These are phyloP conservation scores for Calidris pygmaea DNA, from an alignment of 2,113 vertebrate species.

Conservation along the genomic window DNA sequence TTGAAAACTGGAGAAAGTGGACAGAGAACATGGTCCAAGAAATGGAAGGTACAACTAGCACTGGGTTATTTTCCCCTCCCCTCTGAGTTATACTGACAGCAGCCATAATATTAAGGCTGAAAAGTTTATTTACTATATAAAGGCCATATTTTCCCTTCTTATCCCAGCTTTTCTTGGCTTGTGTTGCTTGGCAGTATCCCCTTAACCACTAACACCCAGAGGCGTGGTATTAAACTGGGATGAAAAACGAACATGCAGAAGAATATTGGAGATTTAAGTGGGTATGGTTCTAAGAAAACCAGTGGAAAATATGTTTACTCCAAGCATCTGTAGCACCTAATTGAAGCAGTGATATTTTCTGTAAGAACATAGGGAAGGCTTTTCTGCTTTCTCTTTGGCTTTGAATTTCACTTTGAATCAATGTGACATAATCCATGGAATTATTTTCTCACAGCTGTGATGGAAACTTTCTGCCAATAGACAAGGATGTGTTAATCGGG, in stretches of 20 bases:
- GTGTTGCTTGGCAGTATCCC: slow-evolving; percentile 52
- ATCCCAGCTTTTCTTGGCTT: slow-evolving; percentile 61
- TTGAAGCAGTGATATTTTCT: slow-evolving; percentile 22
- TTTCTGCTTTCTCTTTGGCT: slow-evolving; percentile 57
- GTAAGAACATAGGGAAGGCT: slow-evolving; percentile 24
- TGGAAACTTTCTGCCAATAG: slow-evolving; percentile 65
- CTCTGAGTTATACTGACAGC: slow-evolving; percentile 10
- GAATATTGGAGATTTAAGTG: slow-evolving; percentile 59
- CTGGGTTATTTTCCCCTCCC: background rate
- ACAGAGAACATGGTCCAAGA: background rate
- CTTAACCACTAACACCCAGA: slow-evolving; percentile 51
- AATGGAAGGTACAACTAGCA: slow-evolving; percentile 10
- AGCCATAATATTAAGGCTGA: background rate
- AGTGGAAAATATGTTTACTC: slow-evolving; percentile 50
- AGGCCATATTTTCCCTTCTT: slow-evolving; percentile 33
- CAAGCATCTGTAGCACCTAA: slow-evolving; percentile 44
- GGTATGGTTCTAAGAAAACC: slow-evolving; percentile 47
- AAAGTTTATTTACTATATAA: slow-evolving; percentile 48
- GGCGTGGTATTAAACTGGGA: slow-evolving; percentile 53
- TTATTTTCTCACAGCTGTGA: slow-evolving; percentile 51
- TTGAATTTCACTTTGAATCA: slow-evolving; percentile 55
- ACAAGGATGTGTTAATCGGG: background rate
- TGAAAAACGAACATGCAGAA: slow-evolving; percentile 53
- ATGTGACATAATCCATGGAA: slow-evolving; percentile 49
- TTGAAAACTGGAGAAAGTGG: background rate